Evolutionary conservation across 2,797 vertebrate species (phyloP).

Genomic region (Ctenosaura bakeri): DNA sequence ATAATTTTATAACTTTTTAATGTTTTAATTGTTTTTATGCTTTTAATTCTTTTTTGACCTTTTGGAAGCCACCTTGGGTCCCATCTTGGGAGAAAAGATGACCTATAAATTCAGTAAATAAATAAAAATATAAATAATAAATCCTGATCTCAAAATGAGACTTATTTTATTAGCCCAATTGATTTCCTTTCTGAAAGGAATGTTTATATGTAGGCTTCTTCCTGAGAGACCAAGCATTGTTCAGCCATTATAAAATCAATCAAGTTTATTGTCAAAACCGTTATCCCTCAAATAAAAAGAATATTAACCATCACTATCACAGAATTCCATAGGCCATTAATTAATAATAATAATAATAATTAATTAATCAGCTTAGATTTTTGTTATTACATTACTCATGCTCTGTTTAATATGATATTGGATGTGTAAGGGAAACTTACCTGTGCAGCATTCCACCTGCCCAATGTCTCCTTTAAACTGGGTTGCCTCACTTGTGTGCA

Average conservation of each 20-base stretch:
- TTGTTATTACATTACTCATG: not conserved
- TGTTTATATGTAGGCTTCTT: not conserved
- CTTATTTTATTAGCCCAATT: not conserved
- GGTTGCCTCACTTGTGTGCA: not conserved
- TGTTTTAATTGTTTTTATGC: too few relatives aligned
- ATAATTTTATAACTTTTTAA: too few relatives aligned
- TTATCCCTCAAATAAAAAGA: not conserved
- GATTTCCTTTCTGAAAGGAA: too few relatives aligned
- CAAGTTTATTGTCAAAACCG: not conserved
- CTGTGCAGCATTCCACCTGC: not conserved
- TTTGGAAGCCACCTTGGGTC: too few relatives aligned
- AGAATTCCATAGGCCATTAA: not conserved
- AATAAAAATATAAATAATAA: too few relatives aligned
- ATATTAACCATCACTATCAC: not conserved
- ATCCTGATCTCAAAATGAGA: too few relatives aligned
- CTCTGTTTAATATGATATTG: not conserved
- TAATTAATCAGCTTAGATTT: slow-evolving; percentile 3
- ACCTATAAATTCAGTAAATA: too few relatives aligned
- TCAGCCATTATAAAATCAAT: not conserved
- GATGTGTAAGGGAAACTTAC: not conserved
- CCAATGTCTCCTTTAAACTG: slow-evolving; percentile 3
- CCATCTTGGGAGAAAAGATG: too few relatives aligned
- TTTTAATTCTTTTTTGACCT: too few relatives aligned
- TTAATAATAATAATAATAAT: too few relatives aligned
- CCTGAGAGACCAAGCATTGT: not conserved